phyloP scores from a whole-genome alignment of 2,888 invertebrate genomes.

The Stenchaetothrips biformis region DNA sequence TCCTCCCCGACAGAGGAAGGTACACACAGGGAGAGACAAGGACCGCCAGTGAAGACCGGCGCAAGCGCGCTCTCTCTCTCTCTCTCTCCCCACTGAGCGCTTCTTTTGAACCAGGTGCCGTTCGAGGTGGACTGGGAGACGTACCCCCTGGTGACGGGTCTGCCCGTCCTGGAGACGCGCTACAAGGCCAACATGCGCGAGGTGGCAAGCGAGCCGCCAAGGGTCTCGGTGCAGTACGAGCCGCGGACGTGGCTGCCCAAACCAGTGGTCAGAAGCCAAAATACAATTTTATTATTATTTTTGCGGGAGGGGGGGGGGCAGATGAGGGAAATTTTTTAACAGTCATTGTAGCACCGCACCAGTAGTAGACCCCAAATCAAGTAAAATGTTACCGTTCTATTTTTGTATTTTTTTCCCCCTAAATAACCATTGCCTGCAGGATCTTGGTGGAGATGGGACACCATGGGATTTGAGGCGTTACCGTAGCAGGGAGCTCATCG shows the following conservation, averaged over 20 bases:
- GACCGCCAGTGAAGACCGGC: too few relatives aligned
- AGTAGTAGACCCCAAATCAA: too few relatives aligned
- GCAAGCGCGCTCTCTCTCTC: too few relatives aligned
- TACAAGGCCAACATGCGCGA: slow-evolving; percentile 3
- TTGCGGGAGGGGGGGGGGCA: too few relatives aligned
- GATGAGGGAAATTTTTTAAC: too few relatives aligned
- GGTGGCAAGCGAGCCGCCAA: not conserved
- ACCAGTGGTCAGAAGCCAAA: not conserved
- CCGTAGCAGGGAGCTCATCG: not conserved
- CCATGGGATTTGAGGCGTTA: not conserved
- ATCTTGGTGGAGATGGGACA: not conserved
- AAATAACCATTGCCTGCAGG: too few relatives aligned
- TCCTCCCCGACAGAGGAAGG: not conserved
- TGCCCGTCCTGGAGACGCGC: not conserved
- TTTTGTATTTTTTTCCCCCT: too few relatives aligned
- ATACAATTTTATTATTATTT: not conserved
- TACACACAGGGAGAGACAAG: too few relatives aligned
- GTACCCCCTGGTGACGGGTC: not conserved
- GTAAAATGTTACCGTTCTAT: too few relatives aligned
- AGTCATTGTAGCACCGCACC: too few relatives aligned
- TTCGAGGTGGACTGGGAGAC: not conserved
- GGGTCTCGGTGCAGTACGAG: not conserved
- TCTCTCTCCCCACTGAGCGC: too few relatives aligned
- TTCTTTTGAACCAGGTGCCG: not conserved
- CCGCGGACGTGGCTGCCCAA: slow-evolving; percentile 5